Evolutionary conservation across 2,797 vertebrate species (phyloP).

Genomic region (Diglossa cyanea): DNA sequence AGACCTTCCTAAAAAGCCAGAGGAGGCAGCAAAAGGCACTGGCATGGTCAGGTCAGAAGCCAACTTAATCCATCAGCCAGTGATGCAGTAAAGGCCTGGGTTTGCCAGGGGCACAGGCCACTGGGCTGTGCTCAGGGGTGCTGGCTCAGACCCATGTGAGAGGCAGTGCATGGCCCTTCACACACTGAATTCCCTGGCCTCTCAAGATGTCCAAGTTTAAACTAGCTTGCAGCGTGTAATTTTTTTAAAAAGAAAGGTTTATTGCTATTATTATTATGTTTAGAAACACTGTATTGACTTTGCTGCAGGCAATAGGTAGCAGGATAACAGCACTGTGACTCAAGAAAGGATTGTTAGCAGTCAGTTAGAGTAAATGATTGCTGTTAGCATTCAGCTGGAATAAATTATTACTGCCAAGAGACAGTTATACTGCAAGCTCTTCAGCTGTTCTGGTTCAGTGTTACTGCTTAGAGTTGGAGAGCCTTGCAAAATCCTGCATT

Average conservation of each 20-base stretch:
- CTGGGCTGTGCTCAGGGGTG: neutral
- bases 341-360: slow-evolving; percentile 2
- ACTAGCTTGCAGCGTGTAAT: neutral
- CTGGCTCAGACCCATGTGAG: neutral
- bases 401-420: slow-evolving; percentile 18
- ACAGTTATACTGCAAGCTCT: neutral
- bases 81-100: neutral
- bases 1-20: neutral
- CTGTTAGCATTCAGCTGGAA: slow-evolving; percentile 29
- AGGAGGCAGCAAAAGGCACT: neutral
- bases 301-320: neutral
- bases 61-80: accelerated
- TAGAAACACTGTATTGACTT: slow-evolving; percentile 5
- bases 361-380: neutral
- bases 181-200: neutral
- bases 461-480: neutral
- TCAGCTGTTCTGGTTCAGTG: neutral
- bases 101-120: neutral
- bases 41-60: neutral
- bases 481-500: slow-evolving; percentile 11
- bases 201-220: neutral
- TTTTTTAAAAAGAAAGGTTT: neutral
- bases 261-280: neutral
- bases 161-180: neutral
- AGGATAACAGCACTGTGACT: neutral